Conservation (phyloP, 2,888 invertebrate species). For the Euplagia quadripunctaria region DNA sequence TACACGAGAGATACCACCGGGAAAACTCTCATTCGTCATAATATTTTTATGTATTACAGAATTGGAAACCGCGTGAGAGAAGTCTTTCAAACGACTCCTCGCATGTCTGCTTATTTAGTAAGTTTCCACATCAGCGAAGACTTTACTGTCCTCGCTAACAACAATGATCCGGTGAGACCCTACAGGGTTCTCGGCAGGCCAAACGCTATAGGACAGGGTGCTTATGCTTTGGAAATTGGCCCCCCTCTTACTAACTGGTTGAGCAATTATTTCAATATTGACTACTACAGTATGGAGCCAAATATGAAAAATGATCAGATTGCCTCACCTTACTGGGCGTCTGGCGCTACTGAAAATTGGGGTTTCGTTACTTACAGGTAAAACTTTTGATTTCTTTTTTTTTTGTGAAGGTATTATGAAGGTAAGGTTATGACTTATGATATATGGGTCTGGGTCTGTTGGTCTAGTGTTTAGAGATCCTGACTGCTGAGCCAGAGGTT, state of each 20-base stretch:
- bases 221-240: constrained; percentile 79
- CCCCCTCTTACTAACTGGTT: constrained; percentile 77
- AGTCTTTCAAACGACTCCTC: constrained; percentile 87
- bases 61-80: constrained; percentile 69
- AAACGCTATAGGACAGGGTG: constrained; percentile 73
- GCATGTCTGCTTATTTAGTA: constrained; percentile 95
- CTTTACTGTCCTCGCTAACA: constrained; percentile 75
- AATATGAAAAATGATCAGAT: constrained; percentile 82
- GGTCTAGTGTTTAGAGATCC: too few relatives aligned
- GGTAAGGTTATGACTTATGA: too few relatives aligned
- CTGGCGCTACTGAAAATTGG: constrained; percentile 85
- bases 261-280: constrained; percentile 72
- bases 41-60: constrained; percentile 56
- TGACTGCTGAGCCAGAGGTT: too few relatives aligned
- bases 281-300: constrained; percentile 74
- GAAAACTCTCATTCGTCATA: not conserved
- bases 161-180: constrained; percentile 60
- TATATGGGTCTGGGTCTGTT: too few relatives aligned
- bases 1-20: too few relatives aligned
- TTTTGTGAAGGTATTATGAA: too few relatives aligned
- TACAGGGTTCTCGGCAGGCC: constrained; percentile 80
- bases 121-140: constrained; percentile 89
- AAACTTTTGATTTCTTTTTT: not conserved
- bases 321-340: constrained; percentile 82
- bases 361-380: constrained; percentile 83